phyloP scores from a whole-genome alignment of 2,797 vertebrate genomes.

The Protosalanx chinensis region DNA sequence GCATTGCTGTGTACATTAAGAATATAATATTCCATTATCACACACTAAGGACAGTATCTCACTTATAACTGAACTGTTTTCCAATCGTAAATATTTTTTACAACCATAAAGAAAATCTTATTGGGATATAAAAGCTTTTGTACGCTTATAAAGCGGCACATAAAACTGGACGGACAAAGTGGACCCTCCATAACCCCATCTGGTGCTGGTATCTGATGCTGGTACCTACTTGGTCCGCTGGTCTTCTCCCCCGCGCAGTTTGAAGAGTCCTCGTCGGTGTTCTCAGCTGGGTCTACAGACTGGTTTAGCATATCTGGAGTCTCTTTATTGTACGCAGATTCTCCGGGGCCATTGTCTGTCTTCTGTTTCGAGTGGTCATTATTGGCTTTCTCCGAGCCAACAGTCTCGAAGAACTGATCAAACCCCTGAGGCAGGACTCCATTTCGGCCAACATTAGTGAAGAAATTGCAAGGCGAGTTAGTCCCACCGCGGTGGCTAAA shows the following conservation, averaged over 20 bases:
- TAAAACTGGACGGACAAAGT: conserved; percentile 81
- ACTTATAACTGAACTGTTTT: conserved; percentile 78
- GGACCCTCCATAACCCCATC: conserved; percentile 60
- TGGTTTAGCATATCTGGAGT: conserved; percentile 72
- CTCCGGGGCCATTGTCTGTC: conserved; percentile 76
- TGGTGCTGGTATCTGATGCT: conserved; percentile 52
- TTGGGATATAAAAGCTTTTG: conserved; percentile 96
- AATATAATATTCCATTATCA: neutral
- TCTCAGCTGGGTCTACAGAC: conserved; percentile 76
- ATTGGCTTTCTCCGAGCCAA: conserved; percentile 69
- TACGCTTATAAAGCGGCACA: conserved; percentile 96
- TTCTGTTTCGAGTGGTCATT: conserved; percentile 76
- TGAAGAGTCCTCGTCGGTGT: conserved; percentile 79
- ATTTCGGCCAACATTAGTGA: conserved; percentile 87
- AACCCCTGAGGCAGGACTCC: conserved; percentile 97
- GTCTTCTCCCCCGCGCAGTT: conserved; percentile 86
- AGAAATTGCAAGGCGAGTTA: conserved; percentile 84
- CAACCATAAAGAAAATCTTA: conserved; percentile 91
- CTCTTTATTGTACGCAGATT: conserved; percentile 70
- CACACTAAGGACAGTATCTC: conserved; percentile 33
- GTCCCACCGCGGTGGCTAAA: conserved; percentile 80
- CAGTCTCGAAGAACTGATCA: conserved; percentile 92
- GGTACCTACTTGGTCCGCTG: conserved; percentile 85
- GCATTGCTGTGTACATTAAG: neutral
- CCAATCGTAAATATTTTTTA: conserved; percentile 97